Conservation (phyloP, 2,797 vertebrate genomes). For the Hypotaenidia okinawae region DNA sequence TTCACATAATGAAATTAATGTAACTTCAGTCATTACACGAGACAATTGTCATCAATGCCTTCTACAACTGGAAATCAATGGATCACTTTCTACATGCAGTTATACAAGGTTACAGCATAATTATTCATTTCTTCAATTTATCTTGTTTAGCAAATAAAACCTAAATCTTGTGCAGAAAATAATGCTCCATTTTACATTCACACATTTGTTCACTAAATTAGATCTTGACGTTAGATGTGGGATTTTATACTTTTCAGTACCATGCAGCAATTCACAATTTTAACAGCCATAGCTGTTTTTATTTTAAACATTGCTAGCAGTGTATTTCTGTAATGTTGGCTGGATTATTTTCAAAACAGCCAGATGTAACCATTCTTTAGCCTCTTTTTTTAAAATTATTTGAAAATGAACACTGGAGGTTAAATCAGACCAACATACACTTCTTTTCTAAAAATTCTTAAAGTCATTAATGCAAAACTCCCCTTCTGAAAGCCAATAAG, state of each 20-base stretch:
- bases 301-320: background rate
- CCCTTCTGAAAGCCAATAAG: background rate
- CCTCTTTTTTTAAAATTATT: background rate
- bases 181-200: background rate
- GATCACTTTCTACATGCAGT: background rate
- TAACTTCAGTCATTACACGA: background rate
- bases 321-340: background rate
- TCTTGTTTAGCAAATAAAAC: background rate
- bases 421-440: background rate
- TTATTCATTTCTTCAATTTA: background rate
- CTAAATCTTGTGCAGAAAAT: constrained; percentile 2
- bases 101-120: background rate
- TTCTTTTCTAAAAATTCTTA: background rate
- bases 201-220: background rate
- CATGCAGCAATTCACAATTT: background rate
- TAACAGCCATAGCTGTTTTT: background rate
- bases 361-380: background rate
- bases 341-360: background rate
- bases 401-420: background rate
- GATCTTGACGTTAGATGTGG: background rate
- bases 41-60: background rate
- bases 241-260: background rate
- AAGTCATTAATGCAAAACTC: background rate
- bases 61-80: background rate
- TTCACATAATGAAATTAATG: background rate